phyloP scores from a whole-genome alignment of 1,140 invertebrate genomes.

The Atta cephalotes region DNA sequence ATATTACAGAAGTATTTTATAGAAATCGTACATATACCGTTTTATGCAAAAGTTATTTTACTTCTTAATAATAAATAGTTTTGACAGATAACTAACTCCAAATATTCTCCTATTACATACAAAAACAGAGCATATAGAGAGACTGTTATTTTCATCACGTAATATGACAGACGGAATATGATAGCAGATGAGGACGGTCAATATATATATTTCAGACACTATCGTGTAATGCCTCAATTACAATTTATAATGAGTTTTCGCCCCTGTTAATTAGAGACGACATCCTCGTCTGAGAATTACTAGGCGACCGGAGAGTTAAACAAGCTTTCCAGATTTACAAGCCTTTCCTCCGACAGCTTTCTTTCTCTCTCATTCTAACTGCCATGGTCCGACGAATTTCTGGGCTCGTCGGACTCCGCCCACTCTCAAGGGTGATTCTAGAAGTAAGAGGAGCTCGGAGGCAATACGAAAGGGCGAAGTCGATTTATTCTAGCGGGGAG shows the following conservation, averaged over 20 bases:
- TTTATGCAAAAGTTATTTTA: background rate
- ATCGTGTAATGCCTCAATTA: conserved; percentile 61
- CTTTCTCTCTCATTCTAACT: background rate
- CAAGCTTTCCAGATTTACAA: conserved; percentile 62
- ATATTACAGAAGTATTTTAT: background rate
- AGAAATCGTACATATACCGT: background rate
- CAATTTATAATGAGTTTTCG: conserved; percentile 62
- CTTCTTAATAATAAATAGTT: background rate
- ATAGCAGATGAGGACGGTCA: conserved; percentile 19
- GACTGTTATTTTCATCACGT: background rate
- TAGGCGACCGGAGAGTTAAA: conserved; percentile 52
- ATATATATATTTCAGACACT: conserved; percentile 49
- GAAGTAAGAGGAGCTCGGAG: conserved; percentile 65
- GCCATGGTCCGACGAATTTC: conserved; percentile 47
- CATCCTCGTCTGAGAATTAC: conserved; percentile 32
- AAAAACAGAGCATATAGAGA: background rate
- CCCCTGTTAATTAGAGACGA: conserved; percentile 54
- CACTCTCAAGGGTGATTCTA: conserved; percentile 60
- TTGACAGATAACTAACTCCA: background rate
- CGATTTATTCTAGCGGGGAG: conserved; percentile 69
- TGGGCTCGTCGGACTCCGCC: conserved; percentile 41
- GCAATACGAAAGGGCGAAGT: conserved; percentile 67
- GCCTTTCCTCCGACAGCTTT: conserved; percentile 44
- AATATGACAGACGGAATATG: conserved; percentile 5
- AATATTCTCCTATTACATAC: no score